Evolutionary conservation across 2,113 vertebrate species (phyloP).

Genomic region (Solea solea): DNA sequence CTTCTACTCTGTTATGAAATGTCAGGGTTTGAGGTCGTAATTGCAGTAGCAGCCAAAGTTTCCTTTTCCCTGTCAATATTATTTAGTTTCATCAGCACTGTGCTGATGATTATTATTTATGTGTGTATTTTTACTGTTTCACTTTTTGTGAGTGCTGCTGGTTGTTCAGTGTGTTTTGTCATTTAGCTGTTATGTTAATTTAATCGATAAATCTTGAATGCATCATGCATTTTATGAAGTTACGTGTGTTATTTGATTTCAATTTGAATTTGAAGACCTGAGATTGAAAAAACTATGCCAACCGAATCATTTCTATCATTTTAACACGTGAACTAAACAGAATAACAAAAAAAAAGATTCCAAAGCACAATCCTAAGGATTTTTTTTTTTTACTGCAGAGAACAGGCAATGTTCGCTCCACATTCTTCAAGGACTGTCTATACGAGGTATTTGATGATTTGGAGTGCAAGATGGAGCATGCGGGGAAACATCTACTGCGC

Average conservation of each 20-base stretch:
- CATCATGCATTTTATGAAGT: not conserved
- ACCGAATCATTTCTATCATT: not conserved
- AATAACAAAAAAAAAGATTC: too few species aligned
- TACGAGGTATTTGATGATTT: conserved; percentile 96
- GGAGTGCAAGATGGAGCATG: conserved; percentile 95
- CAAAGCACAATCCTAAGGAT: not conserved
- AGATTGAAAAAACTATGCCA: not conserved
- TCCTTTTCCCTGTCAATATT: too few species aligned
- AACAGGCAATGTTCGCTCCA: conserved; percentile 93
- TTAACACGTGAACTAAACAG: too few species aligned
- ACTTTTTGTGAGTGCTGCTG: not conserved
- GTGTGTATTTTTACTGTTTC: not conserved
- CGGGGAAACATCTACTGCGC: conserved; percentile 91
- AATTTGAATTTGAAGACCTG: too few species aligned
- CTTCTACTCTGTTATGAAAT: too few species aligned
- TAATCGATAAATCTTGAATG: not conserved
- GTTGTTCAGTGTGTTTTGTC: not conserved
- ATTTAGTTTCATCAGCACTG: not conserved
- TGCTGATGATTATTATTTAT: not conserved
- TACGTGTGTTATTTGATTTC: too few species aligned
- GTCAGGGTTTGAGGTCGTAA: too few species aligned
- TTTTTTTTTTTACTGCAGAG: conserved; percentile 75
- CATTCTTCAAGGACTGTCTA: conserved; percentile 97
- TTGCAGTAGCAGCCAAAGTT: too few species aligned
- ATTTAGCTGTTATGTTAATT: not conserved